These are phyloP conservation scores for Calypte anna DNA, from an alignment of 2,113 vertebrate genomes.

Conservation along the genomic window DNA sequence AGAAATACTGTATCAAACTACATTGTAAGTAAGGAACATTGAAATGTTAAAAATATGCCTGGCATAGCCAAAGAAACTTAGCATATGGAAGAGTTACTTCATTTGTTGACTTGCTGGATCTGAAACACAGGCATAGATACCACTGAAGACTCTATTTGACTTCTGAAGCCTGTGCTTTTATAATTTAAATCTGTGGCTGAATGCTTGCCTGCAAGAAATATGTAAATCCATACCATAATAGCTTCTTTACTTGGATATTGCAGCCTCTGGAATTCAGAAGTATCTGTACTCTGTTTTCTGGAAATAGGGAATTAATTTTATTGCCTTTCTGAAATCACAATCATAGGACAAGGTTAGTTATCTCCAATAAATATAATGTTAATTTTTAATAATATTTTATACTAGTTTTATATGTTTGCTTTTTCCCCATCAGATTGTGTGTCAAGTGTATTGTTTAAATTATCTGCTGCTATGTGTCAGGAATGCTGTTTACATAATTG, in stretches of 20 bases:
- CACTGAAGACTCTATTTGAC: not conserved
- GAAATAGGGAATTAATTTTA: not conserved
- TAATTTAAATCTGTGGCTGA: not conserved
- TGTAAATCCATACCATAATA: accelerated
- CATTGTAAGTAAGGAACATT: not conserved
- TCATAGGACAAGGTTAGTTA: not conserved
- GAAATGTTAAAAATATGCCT: not conserved
- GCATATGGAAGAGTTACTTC: not conserved
- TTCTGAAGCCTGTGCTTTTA: not conserved
- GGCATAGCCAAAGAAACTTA: not conserved
- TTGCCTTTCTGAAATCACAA: not conserved
- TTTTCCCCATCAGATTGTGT: not conserved
- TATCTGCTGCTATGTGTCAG: not conserved
- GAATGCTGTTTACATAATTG: not conserved
- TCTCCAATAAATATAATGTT: not conserved
- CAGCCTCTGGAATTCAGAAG: not conserved
- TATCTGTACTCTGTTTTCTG: not conserved
- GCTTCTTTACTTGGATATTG: not conserved
- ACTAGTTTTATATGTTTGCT: not conserved
- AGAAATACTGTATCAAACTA: not conserved
- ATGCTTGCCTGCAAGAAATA: not conserved
- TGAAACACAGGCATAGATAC: not conserved
- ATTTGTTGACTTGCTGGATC: not conserved
- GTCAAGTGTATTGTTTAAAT: not conserved
- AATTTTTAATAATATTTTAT: not conserved